Conservation (phyloP, 2,113 vertebrate species). For the Ancistrus triradiatus region DNA sequence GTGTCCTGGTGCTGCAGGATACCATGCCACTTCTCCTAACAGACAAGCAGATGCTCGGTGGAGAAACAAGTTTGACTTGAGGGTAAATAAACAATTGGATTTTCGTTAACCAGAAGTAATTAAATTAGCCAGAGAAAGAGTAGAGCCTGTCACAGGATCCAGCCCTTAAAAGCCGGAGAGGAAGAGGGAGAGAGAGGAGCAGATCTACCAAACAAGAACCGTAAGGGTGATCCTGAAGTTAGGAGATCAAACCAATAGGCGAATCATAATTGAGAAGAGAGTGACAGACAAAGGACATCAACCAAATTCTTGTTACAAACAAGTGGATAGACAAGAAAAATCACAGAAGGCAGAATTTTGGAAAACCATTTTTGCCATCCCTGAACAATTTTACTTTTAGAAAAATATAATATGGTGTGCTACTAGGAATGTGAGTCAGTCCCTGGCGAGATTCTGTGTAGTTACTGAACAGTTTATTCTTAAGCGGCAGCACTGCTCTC, state of each 20-base stretch:
- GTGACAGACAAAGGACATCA: no score
- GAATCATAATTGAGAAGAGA: not conserved
- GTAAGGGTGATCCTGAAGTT: not conserved
- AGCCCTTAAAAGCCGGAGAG: slow-evolving; percentile 69
- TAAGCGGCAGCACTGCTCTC: no score
- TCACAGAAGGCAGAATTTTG: no score
- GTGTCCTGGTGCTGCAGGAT: no score
- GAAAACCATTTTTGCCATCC: no score
- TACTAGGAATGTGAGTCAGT: no score
- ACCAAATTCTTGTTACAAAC: no score
- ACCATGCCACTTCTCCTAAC: slow-evolving; percentile 62
- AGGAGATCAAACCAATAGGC: not conserved
- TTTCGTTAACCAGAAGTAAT: slow-evolving; percentile 80
- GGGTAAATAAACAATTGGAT: slow-evolving; percentile 78
- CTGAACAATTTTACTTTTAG: no score
- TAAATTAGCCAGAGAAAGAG: slow-evolving; percentile 73
- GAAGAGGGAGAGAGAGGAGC: slow-evolving; percentile 23
- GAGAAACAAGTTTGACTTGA: slow-evolving; percentile 62
- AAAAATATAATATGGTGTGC: no score
- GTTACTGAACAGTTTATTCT: no score
- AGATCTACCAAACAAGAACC: slow-evolving; percentile 21
- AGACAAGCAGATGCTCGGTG: slow-evolving; percentile 73
- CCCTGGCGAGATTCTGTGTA: no score
- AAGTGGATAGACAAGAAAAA: no score
- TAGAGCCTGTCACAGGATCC: slow-evolving; percentile 34